Percentiles rank a stretch among this genome's conserved stretches.
These are phyloP conservation scores for Luidia sarsii DNA, from an alignment of 53 echinoderm and acorn worm genomes.

Conservation along the genomic window DNA sequence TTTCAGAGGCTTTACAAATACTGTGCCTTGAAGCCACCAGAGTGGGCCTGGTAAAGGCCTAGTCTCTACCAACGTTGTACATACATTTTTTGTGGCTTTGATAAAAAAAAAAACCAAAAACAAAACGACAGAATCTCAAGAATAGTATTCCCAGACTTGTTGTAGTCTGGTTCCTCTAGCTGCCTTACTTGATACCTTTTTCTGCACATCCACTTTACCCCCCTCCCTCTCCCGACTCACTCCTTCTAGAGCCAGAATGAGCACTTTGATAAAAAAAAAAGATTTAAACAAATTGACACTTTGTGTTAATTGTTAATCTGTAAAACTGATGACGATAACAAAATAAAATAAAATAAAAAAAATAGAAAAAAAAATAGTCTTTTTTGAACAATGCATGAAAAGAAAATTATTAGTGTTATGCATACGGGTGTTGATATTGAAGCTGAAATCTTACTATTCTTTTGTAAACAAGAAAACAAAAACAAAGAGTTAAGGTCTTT, in stretches of 20 bases:
- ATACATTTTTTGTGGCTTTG: constrained; percentile 60
- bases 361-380: constrained; percentile 7
- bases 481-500: constrained; percentile 66
- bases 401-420: constrained; percentile 46
- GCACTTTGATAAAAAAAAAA: constrained; percentile 58
- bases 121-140: neutral
- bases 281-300: constrained; percentile 42
- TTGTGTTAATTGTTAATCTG: constrained; percentile 27
- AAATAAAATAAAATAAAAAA: too few species aligned
- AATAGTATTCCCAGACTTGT: constrained; percentile 56
- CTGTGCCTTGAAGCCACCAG: constrained; percentile 39
- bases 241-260: constrained; percentile 40
- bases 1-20: constrained; percentile 2
- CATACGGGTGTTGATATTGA: constrained; percentile 60
- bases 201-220: constrained; percentile 58
- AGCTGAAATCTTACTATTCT: constrained; percentile 64
- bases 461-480: constrained; percentile 58
- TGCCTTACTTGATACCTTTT: constrained; percentile 62
- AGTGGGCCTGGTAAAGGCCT: neutral
- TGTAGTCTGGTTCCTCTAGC: constrained; percentile 58
- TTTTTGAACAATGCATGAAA: constrained; percentile 59
- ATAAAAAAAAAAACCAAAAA: constrained; percentile 14
- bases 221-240: constrained; percentile 55
- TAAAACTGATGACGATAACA: constrained; percentile 8
- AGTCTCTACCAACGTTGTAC: constrained; percentile 13